A percentile compares a stretch with the other conserved stretches of the same genome.
phyloP scores from a whole-genome alignment of 2,113 vertebrate species.

The Origma solitaria region DNA sequence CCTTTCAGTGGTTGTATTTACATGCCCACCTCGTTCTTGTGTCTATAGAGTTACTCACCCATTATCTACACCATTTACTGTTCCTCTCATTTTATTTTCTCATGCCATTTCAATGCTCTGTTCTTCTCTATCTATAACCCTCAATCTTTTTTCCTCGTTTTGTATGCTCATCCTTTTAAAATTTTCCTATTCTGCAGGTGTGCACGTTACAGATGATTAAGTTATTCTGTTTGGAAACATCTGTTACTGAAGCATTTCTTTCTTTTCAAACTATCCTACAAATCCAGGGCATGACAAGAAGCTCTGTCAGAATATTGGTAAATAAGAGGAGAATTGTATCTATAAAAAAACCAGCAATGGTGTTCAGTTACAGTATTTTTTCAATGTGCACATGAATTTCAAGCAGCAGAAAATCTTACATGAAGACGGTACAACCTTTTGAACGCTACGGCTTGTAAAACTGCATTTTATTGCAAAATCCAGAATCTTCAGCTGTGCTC shows the following conservation, averaged over 20 bases:
- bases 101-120: not conserved
- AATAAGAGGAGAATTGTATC: not conserved
- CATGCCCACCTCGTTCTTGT: not conserved
- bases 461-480: not conserved
- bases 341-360: not conserved
- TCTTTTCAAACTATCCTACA: not conserved
- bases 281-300: not conserved
- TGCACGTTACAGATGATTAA: not conserved
- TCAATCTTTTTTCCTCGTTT: not conserved
- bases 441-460: not conserved
- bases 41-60: not conserved
- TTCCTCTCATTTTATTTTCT: not conserved
- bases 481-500: not conserved
- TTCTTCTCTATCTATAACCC: not conserved
- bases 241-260: not conserved
- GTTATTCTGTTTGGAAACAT: not conserved
- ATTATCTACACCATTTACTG: not conserved
- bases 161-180: not conserved
- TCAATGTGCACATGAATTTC: not conserved
- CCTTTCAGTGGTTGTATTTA: not conserved
- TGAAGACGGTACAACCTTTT: not conserved
- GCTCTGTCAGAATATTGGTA: not conserved
- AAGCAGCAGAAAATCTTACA: not conserved
- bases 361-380: not conserved
- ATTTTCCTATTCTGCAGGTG: not conserved